Evolutionary conservation across 2,113 vertebrate species (phyloP).

Genomic region (Oryzias melastigma): DNA sequence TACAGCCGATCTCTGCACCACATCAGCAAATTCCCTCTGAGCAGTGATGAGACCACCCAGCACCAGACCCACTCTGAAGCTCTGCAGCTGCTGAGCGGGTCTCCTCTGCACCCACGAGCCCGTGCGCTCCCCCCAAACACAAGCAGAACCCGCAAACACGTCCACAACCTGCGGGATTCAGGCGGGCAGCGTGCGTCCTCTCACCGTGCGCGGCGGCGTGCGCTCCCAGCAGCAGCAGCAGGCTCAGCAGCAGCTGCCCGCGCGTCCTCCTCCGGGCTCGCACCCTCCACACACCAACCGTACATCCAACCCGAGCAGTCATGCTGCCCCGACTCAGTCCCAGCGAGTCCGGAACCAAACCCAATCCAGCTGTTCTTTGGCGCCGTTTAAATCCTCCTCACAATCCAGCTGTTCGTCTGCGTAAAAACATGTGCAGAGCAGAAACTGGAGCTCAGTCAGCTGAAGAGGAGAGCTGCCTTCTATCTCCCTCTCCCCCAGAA

Average conservation of each 20-base stretch:
- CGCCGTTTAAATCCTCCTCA: conserved; percentile 2
- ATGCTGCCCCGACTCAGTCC: conserved; percentile 52
- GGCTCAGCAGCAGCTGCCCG: conserved; percentile 47
- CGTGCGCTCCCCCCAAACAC: not conserved
- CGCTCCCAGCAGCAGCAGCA: conserved; percentile 51
- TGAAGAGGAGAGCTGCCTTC: not conserved
- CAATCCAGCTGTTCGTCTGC: conserved; percentile 25
- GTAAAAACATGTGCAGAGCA: not conserved
- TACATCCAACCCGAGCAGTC: conserved; percentile 49
- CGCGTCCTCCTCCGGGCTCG: conserved; percentile 33
- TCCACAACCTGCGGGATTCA: conserved; percentile 6
- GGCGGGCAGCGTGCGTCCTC: conserved; percentile 1
- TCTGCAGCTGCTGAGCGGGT: too few species aligned
- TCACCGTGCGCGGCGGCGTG: conserved; percentile 44
- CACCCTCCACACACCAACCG: conserved; percentile 36
- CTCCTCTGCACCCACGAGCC: too few species aligned
- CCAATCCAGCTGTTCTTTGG: conserved; percentile 4
- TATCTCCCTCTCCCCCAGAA: conserved; percentile 26
- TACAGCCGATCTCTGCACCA: too few species aligned
- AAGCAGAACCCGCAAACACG: conserved; percentile 1
- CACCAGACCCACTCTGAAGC: too few species aligned
- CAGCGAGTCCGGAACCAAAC: not conserved
- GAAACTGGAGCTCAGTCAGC: not conserved
- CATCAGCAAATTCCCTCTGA: too few species aligned
- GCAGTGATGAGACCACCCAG: too few species aligned